Conservation (phyloP, 2,888 invertebrate species). For the Heteropelma amictum region DNA sequence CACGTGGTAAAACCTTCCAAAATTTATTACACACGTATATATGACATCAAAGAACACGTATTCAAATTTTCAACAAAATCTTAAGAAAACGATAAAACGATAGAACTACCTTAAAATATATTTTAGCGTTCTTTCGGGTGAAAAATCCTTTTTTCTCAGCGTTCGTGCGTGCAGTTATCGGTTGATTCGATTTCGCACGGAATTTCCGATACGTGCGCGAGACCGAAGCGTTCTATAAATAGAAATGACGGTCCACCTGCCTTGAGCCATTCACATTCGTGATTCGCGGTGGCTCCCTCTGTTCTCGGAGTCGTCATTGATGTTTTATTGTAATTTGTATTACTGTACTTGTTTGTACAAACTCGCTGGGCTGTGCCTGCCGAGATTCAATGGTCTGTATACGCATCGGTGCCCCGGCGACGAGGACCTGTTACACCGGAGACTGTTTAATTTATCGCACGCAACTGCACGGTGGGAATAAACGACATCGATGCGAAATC, state of each 20-base stretch:
- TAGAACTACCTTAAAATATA: no score
- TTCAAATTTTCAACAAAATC: no score
- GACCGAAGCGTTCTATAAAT: slow-evolving; percentile 54
- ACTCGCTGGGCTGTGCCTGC: neutral
- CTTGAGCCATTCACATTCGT: slow-evolving; percentile 70
- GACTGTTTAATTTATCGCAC: neutral
- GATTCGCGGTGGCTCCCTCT: slow-evolving; percentile 38
- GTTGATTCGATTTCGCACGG: no score
- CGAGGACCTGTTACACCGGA: neutral
- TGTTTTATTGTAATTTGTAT: neutral
- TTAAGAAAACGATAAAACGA: no score
- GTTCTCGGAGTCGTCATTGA: slow-evolving; percentile 12
- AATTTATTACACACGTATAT: no score
- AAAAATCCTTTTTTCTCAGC: no score
- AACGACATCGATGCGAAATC: no score
- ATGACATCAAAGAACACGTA: no score
- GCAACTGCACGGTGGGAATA: no score
- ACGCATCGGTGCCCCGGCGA: slow-evolving; percentile 13
- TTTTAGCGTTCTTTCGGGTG: no score
- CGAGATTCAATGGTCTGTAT: neutral
- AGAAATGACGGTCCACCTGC: slow-evolving; percentile 69
- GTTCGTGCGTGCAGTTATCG: no score
- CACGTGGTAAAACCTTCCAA: no score
- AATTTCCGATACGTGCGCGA: neutral
- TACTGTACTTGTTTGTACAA: neutral